Base-by-base conservation (phyloP, 2,113 vertebrate species). In the Psammodynastes pulverulentus region DNA sequence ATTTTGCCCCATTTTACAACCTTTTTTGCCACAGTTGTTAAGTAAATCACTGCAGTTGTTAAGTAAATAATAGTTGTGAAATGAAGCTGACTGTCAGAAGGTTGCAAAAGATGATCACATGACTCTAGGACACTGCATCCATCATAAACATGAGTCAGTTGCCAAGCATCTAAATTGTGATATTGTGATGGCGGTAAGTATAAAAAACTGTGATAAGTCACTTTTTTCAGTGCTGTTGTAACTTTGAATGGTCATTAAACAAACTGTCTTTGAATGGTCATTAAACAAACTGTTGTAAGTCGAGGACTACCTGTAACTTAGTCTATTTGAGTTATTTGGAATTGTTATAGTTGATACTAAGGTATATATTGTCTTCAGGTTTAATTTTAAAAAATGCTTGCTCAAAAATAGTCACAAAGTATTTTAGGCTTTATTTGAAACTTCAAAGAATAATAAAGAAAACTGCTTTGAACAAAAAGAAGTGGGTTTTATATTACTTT, bases 361-460 rank as follows among this genome's bases (percentile, higher is more conserved):
- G 62, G 4, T 67, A 15, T 67, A 67, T 12, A 29, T 87, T 43
- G 23, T 46, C 93, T 93, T 94, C 49, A 90, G 56, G n/a, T 92
- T 49, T 87, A 58, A 19, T 93, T 87, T 94, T 94, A 92, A 54
- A 79, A 91, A 26, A 49, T 92, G 84, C 95, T 93, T 95, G 94
- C 96, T 96, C n/a, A 24, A 94, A 95, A 94, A 94, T 94, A 96
- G 92, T 92, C 90, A 93, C 93, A 95, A 94, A 15, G 94, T 97
- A 95, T 95, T 95, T 92, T 91, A 84, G 93, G 48, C 56, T 95
- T 95, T 67, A 34, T 87, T 95, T 94, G 88, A 53, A 85, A 8
- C 58, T 4, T 9, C 93, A 91, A 94, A 91, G 92, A 1, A 79
- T 3, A 84, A 39, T 91, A 39, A 87, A 91, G 85, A 93, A 84